These are phyloP conservation scores for Stomatorhinus walkeri DNA, from an alignment of 2,797 vertebrate species.

Conservation along the genomic window DNA sequence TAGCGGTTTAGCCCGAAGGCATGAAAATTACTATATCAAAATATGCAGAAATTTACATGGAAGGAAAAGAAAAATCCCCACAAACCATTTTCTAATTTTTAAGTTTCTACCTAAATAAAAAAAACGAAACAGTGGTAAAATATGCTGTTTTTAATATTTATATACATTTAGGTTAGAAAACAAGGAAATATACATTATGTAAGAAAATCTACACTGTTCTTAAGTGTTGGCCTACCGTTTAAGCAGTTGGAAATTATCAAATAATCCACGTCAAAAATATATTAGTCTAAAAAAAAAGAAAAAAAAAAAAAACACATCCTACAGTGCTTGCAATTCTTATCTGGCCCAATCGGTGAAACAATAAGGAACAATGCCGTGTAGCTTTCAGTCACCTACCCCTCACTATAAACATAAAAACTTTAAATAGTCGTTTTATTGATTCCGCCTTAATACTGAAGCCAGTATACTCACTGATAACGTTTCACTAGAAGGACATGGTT, in stretches of 20 bases:
- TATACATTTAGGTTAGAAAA: background rate
- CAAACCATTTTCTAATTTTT: background rate
- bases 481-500: background rate
- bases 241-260: background rate
- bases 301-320: background rate
- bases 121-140: background rate
- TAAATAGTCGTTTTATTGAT: background rate
- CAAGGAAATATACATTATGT: background rate
- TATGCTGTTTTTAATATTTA: background rate
- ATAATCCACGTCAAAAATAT: background rate
- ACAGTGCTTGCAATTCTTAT: background rate
- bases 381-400: background rate
- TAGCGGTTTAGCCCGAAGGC: constrained; percentile 13
- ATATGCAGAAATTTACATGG: background rate
- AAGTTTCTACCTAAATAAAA: background rate
- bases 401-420: background rate
- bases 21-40: constrained; percentile 8
- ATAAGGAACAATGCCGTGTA: background rate
- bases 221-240: background rate
- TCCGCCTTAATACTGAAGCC: background rate
- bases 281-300: background rate
- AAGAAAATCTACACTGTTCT: background rate
- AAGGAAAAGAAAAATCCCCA: background rate
- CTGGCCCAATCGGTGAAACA: background rate
- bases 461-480: background rate